These are phyloP conservation scores for Corvus hawaiiensis DNA, from an alignment of 2,113 vertebrate species.

Conservation along the genomic window DNA sequence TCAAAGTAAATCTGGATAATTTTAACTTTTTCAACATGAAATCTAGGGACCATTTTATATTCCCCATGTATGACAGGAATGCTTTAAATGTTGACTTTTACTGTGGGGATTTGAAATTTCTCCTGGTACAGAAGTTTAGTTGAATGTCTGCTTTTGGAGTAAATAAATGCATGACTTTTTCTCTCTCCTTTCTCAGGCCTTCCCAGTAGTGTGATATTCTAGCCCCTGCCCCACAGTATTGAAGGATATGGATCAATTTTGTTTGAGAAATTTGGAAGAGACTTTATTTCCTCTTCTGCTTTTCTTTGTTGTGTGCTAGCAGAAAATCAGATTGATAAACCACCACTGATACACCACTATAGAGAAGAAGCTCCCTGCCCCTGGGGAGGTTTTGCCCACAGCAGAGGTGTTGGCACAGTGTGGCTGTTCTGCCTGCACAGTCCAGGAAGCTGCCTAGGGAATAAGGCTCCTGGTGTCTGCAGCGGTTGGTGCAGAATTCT, in stretches of 20 bases:
- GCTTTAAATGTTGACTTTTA: background rate
- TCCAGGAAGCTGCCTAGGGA: background rate
- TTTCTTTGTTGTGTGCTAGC: background rate
- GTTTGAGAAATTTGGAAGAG: background rate
- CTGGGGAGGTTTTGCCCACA: background rate
- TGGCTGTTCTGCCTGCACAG: background rate
- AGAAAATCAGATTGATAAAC: background rate
- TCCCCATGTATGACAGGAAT: background rate
- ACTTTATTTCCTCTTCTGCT: background rate
- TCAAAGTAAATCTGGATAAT: background rate
- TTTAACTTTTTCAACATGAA: background rate
- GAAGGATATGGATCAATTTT: background rate
- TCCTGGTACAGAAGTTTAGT: background rate
- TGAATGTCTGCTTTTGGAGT: background rate
- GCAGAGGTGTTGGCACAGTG: background rate
- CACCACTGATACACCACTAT: background rate
- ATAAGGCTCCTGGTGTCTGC: background rate
- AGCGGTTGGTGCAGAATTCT: background rate
- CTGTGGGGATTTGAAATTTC: background rate
- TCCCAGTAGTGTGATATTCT: background rate
- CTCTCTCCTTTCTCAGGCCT: background rate
- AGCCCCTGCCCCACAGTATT: rapidly evolving
- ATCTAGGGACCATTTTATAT: background rate
- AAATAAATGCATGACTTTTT: background rate
- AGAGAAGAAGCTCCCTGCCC: background rate